Evolutionary conservation across 2,888 invertebrate species (phyloP), one percentile per base, ranked within the genome.

Genomic region (Erebia ligea): DNA sequence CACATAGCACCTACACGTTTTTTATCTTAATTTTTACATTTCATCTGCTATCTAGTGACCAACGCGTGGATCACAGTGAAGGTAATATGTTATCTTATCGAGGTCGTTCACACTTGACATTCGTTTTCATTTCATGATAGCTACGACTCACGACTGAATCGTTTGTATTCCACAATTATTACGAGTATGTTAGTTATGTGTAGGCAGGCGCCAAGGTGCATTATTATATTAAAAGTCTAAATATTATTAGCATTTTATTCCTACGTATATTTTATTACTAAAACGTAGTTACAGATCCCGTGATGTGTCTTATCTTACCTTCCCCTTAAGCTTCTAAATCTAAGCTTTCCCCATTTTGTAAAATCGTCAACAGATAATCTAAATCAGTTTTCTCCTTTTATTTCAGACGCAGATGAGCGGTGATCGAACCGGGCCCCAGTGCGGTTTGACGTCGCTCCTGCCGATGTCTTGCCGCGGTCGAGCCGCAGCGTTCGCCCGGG

Each of bases 401-500:
- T 93, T 91, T 72, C 93, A 94, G 94, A 91, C 90, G 89, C 93
- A 92, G 92, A 93, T 92, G 92, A 94, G 86, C 86, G 91, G 92
- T 80, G 91, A 92, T 87, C 94, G 91, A 86, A 90, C 92, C 82
- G 90, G 88, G 73, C 84, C 91, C 79, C 95, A 95, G 93, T 95
- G 96, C 89, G 95, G 96, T 82, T 91, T 96, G 82, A 94, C 95
- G 82, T 95, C 96, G 78, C 91, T 96, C 78, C 91, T 96, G 90
- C 95, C 96, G 84, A 96, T 96, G 95, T 96, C 96, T 87, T 97
- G 97, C 86, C 95, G 97, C 72, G 96, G 96, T 72, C 95, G 96
- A 69, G 97, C 97, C 70, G 97, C 97, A 84, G 96, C 96, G 71
- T 97, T 97, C 87, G 97, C 97, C 76, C 94, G 96, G 72, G 95